Evolutionary conservation across 2,888 invertebrate genomes (phyloP).

Genomic region (Lycocerus yunnanus): DNA sequence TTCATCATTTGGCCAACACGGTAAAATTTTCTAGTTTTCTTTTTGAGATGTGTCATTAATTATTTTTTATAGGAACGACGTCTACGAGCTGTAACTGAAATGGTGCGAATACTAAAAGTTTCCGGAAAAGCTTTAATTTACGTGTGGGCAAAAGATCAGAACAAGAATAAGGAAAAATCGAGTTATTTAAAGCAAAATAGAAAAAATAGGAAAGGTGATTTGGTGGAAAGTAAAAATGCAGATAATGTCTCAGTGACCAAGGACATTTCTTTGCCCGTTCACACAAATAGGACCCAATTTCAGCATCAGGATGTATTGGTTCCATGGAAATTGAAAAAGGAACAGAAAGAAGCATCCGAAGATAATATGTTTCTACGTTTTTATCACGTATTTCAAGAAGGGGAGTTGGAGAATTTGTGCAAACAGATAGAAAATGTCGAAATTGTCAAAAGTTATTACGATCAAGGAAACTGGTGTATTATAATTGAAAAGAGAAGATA

Average conservation of each 20-base stretch:
- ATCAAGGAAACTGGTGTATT: slow-evolving; percentile 96
- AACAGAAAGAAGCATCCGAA: slow-evolving; percentile 48
- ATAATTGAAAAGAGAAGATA: slow-evolving; percentile 66
- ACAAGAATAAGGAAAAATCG: slow-evolving; percentile 66
- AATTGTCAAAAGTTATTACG: slow-evolving; percentile 79
- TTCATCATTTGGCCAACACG: slow-evolving; percentile 90
- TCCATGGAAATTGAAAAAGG: slow-evolving; percentile 86
- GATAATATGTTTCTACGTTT: slow-evolving; percentile 78
- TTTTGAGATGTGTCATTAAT: neutral
- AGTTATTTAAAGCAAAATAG: slow-evolving; percentile 71
- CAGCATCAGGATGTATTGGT: slow-evolving; percentile 89
- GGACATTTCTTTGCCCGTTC: slow-evolving; percentile 69
- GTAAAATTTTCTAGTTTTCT: slow-evolving; percentile 52
- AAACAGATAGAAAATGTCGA: slow-evolving; percentile 57
- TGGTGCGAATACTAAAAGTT: slow-evolving; percentile 71
- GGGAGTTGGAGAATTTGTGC: slow-evolving; percentile 76
- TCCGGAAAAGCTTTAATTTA: slow-evolving; percentile 85
- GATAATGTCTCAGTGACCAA: slow-evolving; percentile 40
- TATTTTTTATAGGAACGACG: slow-evolving; percentile 67
- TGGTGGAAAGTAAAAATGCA: slow-evolving; percentile 33
- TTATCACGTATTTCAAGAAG: slow-evolving; percentile 91
- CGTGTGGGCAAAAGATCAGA: slow-evolving; percentile 96
- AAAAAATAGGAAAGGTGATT: slow-evolving; percentile 54
- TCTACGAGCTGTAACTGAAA: slow-evolving; percentile 73
- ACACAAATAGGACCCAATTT: slow-evolving; percentile 90